Evolutionary conservation across 92 coral and sea anemone genomes (phyloP), one percentile per base, ranked within the genome.

Genomic region (Diadumene lineata): DNA sequence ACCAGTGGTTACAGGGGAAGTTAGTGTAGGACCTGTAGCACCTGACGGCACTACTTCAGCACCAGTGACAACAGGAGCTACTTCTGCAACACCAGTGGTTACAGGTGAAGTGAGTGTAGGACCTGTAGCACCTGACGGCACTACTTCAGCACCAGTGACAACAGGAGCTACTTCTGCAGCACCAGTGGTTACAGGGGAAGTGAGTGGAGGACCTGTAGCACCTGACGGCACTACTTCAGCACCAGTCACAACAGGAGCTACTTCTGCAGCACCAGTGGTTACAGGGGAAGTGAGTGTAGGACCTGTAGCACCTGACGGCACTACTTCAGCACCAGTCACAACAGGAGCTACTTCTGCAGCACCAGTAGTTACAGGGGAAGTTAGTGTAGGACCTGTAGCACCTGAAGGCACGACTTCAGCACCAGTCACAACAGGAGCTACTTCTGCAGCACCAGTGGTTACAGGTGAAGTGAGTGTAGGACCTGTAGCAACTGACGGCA

Each of bases 141-240:
- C 48, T 4, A 38, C 48, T 4, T 38, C 48, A 38, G 48, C 13
- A 38, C 7, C 13, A 4, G 48, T 4, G 48, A n/a, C n/a, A n/a
- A n/a, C n/a, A n/a, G 48, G 48, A 38, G 13, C 48, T 38, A 38
- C 48, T 4, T 38, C 48, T 38, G 48, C 48, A 38, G 7, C 48
- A n/a, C n/a, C n/a, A n/a, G n/a, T n/a, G n/a, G n/a, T n/a, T n/a
- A n/a, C n/a, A n/a, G n/a, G n/a, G n/a, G n/a, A n/a, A n/a, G n/a
- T n/a, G n/a, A n/a, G n/a, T 23, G 64, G 4, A 29, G 70, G 9
- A 65, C 29, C 70, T 11, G 13, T 13, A 38, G 48, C 48, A 38
- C 48, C 48, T 38, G 48, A 38, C 7, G 48, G 48, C 6, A 48
- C 75, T 21, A 70, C 75, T 3, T 50, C 62, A 21, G 75, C 75